A percentile compares a stretch with the other conserved stretches of the same genome.
phyloP scores from a whole-genome alignment of 2,113 vertebrate species.

The Dasypus novemcinctus region DNA sequence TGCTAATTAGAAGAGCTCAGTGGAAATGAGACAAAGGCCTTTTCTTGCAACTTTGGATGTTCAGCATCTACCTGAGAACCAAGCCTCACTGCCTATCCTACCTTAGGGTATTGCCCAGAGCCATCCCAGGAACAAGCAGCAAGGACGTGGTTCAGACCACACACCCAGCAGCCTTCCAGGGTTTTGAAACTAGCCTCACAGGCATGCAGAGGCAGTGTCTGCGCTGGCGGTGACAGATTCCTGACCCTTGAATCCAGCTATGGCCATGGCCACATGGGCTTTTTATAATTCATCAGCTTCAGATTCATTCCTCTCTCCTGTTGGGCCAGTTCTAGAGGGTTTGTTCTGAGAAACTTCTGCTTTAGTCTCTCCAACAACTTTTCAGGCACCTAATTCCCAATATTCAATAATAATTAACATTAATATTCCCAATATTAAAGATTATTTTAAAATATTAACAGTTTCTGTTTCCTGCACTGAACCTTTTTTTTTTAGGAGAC shows the following conservation, averaged over 20 bases:
- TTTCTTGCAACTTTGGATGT: neutral
- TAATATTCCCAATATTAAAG: neutral
- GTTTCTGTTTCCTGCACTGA: neutral
- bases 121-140: too few species aligned
- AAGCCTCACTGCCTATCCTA: neutral
- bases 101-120: neutral
- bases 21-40: neutral
- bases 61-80: neutral
- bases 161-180: neutral
- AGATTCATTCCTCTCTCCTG: neutral
- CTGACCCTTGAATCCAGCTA: neutral
- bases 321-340: neutral
- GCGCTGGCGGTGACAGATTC: neutral
- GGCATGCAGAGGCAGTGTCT: neutral
- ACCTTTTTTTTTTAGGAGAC: too few species aligned
- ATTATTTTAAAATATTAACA: neutral
- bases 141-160: neutral
- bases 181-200: neutral
- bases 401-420: neutral
- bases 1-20: neutral
- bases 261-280: neutral
- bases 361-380: neutral
- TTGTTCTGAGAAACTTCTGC: neutral
- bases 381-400: neutral
- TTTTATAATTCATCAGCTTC: neutral